Conservation (phyloP, 30 jellyfish, hydroid and myxozoan species). For the Aurelia aurita complex sp. Pacific region DNA sequence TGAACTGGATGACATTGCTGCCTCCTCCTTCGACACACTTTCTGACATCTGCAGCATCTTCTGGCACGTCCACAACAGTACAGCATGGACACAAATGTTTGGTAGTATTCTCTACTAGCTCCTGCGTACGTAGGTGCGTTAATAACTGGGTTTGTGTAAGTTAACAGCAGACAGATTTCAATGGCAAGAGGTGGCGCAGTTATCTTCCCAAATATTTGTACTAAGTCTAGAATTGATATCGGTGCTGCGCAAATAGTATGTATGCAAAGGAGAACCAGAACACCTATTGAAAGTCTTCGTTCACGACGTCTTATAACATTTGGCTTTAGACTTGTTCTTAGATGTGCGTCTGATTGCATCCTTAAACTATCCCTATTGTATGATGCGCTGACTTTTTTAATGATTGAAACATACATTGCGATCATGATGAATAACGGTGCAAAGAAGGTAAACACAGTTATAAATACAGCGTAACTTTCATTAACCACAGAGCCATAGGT, state of each 20-base stretch:
- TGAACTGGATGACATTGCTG: too few relatives aligned
- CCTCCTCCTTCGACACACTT: too few relatives aligned
- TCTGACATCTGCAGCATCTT: too few relatives aligned
- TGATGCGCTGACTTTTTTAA: conserved; percentile 22
- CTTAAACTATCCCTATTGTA: neutral
- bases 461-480: conserved; percentile 37
- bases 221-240: conserved; percentile 34
- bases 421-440: conserved; percentile 52
- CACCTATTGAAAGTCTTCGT: conserved; percentile 40
- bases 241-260: conserved; percentile 55
- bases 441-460: conserved; percentile 49
- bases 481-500: conserved; percentile 42
- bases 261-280: conserved; percentile 27
- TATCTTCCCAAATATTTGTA: conserved; percentile 29
- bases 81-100: conserved; percentile 23
- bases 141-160: conserved; percentile 54
- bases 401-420: conserved; percentile 22
- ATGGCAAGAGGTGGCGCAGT: conserved; percentile 44
- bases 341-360: neutral
- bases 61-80: conserved; percentile 37
- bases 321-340: conserved; percentile 48
- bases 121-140: conserved; percentile 72
- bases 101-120: conserved; percentile 44
- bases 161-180: conserved; percentile 39
- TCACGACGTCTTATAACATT: conserved; percentile 28